phyloP scores from a whole-genome alignment of 2,797 vertebrate species.

The Vespertilio murinus region DNA sequence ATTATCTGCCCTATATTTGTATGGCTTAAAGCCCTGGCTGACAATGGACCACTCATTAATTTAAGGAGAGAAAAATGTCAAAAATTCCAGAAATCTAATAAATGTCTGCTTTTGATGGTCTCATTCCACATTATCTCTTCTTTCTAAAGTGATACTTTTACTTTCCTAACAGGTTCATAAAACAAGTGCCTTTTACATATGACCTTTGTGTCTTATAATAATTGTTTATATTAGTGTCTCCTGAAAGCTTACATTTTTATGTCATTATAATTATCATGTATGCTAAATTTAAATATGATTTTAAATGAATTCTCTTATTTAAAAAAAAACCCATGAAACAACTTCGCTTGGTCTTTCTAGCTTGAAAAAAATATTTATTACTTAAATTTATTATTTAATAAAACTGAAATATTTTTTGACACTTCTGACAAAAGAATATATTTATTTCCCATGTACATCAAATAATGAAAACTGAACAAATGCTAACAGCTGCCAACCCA shows the following conservation, averaged over 20 bases:
- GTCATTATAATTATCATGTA: neutral
- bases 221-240: conserved; percentile 27
- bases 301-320: conserved; percentile 31
- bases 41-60: neutral
- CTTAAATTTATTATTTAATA: conserved; percentile 1
- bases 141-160: conserved; percentile 45
- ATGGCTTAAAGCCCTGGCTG: conserved; percentile 20
- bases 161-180: conserved; percentile 23
- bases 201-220: neutral
- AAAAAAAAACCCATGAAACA: neutral
- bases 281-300: conserved; percentile 7
- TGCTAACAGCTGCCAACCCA: conserved; percentile 56
- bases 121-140: neutral
- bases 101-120: neutral
- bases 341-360: neutral
- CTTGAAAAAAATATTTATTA: conserved; percentile 41
- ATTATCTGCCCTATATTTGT: conserved; percentile 7
- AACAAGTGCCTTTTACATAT: neutral
- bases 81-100: conserved; percentile 55
- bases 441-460: conserved; percentile 21
- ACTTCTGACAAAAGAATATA: conserved; percentile 19
- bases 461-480: conserved; percentile 58
- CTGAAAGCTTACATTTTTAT: conserved; percentile 14
- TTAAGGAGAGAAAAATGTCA: neutral
- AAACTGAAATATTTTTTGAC: neutral